Evolutionary conservation across 2,888 invertebrate species (phyloP), one percentile per base, ranked within the genome.

Genomic region (Copidosoma aretas): DNA sequence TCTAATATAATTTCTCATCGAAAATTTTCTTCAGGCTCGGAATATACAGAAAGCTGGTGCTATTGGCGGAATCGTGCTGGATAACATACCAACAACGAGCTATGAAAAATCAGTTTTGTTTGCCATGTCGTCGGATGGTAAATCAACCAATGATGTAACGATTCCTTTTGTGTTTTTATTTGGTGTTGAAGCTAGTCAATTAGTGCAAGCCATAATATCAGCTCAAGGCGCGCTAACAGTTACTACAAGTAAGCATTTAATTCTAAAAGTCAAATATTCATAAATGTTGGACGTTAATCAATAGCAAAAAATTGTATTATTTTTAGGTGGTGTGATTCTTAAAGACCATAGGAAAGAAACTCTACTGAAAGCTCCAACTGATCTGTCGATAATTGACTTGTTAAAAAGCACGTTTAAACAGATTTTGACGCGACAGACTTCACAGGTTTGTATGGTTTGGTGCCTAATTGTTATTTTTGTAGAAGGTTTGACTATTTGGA

Each of bases 71-170:
- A 92, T 98, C 77, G 91, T 98, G 51, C 85, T 93, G 72, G 95
- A 95, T 84, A 95, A 95, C 83, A 88, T 91, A 15, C 86, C 89
- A 5, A 92, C 89, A 39, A 91, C 93, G 46, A 91, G 92, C 64
- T 89, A 91, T 54, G 88, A 89, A 41, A 89, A 87, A 61, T 91
- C 93, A 1, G 91, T 94, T 0, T 89, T 96, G 85, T 98, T 98
- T 85, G 95, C 96, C 5, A 98, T 98, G 98, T 95, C 96, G 0
- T 96, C 96, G 1, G 97, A 98, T 84, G 95, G 95, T 0, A 81
- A 79, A 63, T 79, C 78, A 51, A 88, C 86, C 1, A 91, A 93
- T 74, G 93, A 96, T 81, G 92, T 97, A 10, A 88, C 85, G 73
- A 95, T 97, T 79, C 95, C 97, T 0, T 89, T 95, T n/a, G 93